phyloP scores from a whole-genome alignment of 1,140 invertebrate species.

The Gyrodactylus salaris region DNA sequence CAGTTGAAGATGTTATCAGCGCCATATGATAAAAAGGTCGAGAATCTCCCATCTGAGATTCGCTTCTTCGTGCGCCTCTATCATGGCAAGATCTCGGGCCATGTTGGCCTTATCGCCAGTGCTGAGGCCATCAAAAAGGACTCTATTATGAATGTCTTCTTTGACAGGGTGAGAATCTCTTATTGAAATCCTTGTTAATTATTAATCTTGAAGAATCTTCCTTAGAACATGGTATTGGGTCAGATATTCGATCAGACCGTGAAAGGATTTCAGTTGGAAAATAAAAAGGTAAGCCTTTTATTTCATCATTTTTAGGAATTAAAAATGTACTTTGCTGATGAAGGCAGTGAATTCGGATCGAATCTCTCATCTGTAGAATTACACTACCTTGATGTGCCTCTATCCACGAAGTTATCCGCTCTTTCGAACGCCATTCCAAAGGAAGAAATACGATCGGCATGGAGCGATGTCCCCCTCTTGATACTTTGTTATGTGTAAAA shows the following conservation, averaged over 20 bases:
- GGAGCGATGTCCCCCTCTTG: not conserved
- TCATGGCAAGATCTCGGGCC: not conserved
- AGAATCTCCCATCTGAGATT: not conserved
- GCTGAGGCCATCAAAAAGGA: not conserved
- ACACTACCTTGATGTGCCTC: not conserved
- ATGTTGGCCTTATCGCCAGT: not conserved
- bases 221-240: not conserved
- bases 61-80: not conserved
- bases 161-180: no score
- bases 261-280: not conserved
- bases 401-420: not conserved
- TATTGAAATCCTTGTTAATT: no score
- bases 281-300: not conserved
- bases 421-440: not conserved
- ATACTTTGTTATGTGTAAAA: not conserved
- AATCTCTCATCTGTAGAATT: not conserved
- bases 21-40: not conserved
- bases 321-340: not conserved
- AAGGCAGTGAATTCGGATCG: not conserved
- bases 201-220: no score
- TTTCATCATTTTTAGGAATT: not conserved
- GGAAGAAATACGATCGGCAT: not conserved
- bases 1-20: not conserved
- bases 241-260: not conserved
- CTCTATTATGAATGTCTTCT: not conserved